These are phyloP conservation scores for Petromus typicus DNA, from an alignment of 2,113 vertebrate genomes.

Conservation along the genomic window DNA sequence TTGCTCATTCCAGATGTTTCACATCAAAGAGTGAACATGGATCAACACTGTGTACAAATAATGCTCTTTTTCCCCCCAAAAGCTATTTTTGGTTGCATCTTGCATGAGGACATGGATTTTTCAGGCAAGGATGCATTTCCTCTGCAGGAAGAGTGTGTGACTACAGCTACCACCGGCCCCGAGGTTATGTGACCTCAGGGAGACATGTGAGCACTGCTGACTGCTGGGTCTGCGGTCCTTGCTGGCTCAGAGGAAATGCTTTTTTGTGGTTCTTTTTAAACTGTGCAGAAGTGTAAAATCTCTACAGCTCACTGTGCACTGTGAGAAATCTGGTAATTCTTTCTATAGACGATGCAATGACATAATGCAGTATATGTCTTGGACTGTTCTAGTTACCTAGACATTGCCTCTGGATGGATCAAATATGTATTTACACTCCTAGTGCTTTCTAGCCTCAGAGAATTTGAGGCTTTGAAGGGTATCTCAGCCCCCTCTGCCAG, in stretches of 20 bases:
- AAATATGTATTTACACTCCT: neutral
- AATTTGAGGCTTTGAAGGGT: neutral
- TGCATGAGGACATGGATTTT: neutral
- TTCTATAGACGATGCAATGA: neutral
- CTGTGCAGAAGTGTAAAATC: neutral
- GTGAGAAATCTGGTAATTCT: constrained; percentile 50
- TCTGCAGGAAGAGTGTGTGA: constrained; percentile 84
- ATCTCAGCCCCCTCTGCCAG: neutral
- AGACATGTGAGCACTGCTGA: constrained; percentile 82
- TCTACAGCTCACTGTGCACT: constrained; percentile 5
- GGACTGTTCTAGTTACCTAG: neutral
- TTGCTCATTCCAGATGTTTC: neutral
- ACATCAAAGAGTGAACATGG: neutral
- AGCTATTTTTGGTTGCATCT: neutral
- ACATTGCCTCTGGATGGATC: neutral
- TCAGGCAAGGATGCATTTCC: constrained; percentile 78
- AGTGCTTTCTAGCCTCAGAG: neutral
- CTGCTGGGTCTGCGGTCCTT: constrained; percentile 79
- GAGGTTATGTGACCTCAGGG: constrained; percentile 90
- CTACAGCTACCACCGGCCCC: neutral
- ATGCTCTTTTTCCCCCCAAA: neutral
- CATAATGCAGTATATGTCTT: neutral
- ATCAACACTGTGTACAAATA: rapidly evolving
- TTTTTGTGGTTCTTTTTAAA: constrained; percentile 31
- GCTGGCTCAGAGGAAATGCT: constrained; percentile 78